phyloP scores from a whole-genome alignment of 2,888 invertebrate species.

The Harpagoxenus sublaevis region DNA sequence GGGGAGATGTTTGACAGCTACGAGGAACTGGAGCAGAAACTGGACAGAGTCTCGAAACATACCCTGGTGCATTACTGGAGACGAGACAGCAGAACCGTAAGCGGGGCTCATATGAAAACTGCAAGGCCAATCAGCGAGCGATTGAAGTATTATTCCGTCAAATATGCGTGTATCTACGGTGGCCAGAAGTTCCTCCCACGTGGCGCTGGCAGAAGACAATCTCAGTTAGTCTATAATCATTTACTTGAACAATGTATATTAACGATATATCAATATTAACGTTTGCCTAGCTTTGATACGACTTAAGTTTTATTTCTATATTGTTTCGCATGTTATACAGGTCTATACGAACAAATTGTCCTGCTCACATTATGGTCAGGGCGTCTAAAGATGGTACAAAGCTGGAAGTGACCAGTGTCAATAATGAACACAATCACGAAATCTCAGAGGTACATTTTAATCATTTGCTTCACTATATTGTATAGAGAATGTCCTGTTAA shows the following conservation, averaged over 20 bases:
- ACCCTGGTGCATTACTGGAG: slow-evolving; percentile 86
- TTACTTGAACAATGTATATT: background rate
- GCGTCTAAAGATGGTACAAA: slow-evolving; percentile 86
- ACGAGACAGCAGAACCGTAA: slow-evolving; percentile 86
- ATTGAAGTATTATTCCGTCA: slow-evolving; percentile 86
- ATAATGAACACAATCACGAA: slow-evolving; percentile 86
- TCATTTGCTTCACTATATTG: background rate
- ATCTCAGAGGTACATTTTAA: slow-evolving; percentile 82
- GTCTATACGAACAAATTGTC: slow-evolving; percentile 86
- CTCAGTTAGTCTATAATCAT: slow-evolving; percentile 80
- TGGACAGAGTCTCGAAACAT: slow-evolving; percentile 84
- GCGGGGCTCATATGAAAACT: slow-evolving; percentile 86
- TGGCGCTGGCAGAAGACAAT: slow-evolving; percentile 84
- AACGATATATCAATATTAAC: slow-evolving; percentile 10
- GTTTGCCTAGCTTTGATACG: background rate
- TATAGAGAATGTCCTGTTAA: too few species aligned
- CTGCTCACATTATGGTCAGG: slow-evolving; percentile 85
- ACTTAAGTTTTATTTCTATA: background rate
- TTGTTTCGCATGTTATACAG: slow-evolving; percentile 67
- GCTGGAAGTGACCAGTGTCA: slow-evolving; percentile 86
- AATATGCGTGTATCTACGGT: slow-evolving; percentile 86
- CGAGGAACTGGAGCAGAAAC: slow-evolving; percentile 83
- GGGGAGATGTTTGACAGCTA: slow-evolving; percentile 86
- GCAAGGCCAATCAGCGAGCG: slow-evolving; percentile 84
- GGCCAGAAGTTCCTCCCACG: slow-evolving; percentile 85